phyloP scores from a whole-genome alignment of 2,888 invertebrate species.

The Gastrophysa polygoni region DNA sequence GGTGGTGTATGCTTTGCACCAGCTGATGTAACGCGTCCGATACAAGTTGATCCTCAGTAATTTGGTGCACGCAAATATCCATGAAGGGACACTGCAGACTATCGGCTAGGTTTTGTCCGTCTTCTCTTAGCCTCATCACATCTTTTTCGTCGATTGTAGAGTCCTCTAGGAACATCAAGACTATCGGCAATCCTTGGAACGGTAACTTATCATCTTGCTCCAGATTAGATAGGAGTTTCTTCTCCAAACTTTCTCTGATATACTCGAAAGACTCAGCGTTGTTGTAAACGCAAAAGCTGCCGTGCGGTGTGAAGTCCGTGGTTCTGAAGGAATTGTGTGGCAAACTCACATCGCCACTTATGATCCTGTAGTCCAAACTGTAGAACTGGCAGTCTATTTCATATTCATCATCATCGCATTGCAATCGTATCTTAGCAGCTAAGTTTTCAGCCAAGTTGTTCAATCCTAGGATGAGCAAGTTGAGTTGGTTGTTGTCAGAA shows the following conservation, averaged over 20 bases:
- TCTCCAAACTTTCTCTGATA: constrained; percentile 87
- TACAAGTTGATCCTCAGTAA: constrained; percentile 69
- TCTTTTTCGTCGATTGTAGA: constrained; percentile 83
- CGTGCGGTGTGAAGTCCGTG: constrained; percentile 88
- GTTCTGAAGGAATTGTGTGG: constrained; percentile 82
- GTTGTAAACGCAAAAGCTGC: constrained; percentile 89
- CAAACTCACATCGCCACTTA: constrained; percentile 83
- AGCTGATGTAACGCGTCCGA: constrained; percentile 76
- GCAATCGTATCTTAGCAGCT: constrained; percentile 82
- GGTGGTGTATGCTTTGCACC: constrained; percentile 77
- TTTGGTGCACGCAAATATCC: constrained; percentile 74
- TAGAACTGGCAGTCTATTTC: constrained; percentile 79
- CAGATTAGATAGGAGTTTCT: constrained; percentile 86
- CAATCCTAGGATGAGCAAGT: constrained; percentile 86
- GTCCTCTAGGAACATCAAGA: constrained; percentile 89
- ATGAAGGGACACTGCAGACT: constrained; percentile 87
- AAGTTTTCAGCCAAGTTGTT: constrained; percentile 88
- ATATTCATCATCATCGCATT: constrained; percentile 88
- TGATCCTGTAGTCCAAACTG: constrained; percentile 82
- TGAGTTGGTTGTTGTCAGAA: constrained; percentile 75
- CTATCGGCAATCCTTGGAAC: constrained; percentile 86
- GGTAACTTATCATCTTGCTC: constrained; percentile 88
- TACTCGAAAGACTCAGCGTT: constrained; percentile 92
- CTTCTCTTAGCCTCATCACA: constrained; percentile 81
- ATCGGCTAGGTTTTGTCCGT: constrained; percentile 88